phyloP scores from a whole-genome alignment of 2,888 invertebrate genomes.

The Oasisia sp. region DNA sequence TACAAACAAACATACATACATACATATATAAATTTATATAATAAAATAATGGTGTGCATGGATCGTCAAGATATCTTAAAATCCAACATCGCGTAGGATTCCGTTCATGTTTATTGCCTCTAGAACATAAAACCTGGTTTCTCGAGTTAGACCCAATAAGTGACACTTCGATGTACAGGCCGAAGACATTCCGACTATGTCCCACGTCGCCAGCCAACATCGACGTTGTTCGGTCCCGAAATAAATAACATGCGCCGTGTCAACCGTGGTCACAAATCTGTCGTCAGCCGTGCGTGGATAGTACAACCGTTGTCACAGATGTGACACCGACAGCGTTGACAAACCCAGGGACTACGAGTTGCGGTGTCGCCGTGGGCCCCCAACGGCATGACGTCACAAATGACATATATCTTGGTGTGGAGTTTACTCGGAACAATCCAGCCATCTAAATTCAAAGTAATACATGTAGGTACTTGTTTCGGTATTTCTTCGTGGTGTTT shows the following conservation, averaged over 20 bases:
- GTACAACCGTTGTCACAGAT: background rate
- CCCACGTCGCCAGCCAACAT: background rate
- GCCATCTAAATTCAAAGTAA: background rate
- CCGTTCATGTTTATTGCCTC: too few relatives aligned
- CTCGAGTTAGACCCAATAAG: background rate
- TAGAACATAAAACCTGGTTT: too few relatives aligned
- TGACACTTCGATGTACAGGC: background rate
- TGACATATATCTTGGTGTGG: background rate
- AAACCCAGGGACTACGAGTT: background rate
- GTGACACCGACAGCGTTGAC: conserved; percentile 10
- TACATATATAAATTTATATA: too few relatives aligned
- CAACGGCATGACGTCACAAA: background rate
- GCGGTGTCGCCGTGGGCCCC: background rate
- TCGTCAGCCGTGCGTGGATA: background rate
- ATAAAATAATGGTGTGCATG: too few relatives aligned
- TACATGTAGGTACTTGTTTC: too few relatives aligned
- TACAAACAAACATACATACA: too few relatives aligned
- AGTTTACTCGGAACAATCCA: background rate
- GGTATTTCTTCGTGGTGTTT: too few relatives aligned
- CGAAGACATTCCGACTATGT: background rate
- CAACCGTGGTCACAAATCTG: background rate
- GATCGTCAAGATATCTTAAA: too few relatives aligned
- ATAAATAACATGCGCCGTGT: background rate
- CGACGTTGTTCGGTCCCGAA: background rate
- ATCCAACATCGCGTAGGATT: too few relatives aligned